These are phyloP conservation scores for Chymomyza costata DNA, from an alignment of 1,140 invertebrate genomes.

Conservation along the genomic window DNA sequence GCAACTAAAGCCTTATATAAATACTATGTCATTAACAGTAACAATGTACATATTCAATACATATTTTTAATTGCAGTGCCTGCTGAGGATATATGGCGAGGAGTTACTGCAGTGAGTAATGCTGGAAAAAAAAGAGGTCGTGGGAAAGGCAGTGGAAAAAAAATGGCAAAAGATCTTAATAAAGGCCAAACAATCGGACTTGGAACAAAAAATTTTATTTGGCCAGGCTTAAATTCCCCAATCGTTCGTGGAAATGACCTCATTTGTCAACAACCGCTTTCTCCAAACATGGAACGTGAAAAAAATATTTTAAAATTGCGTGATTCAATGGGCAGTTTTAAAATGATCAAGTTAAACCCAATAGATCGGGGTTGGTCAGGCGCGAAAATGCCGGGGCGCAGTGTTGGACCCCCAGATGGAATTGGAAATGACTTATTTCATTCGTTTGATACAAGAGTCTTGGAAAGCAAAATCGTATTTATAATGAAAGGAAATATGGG, in stretches of 20 bases:
- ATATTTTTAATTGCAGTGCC: slow-evolving; percentile 78
- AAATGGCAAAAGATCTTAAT: slow-evolving; percentile 89
- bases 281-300: slow-evolving; percentile 83
- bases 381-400: slow-evolving; percentile 86
- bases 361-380: slow-evolving; percentile 94
- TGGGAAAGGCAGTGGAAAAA: slow-evolving; percentile 86
- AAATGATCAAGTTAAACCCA: slow-evolving; percentile 81
- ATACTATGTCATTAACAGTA: not conserved
- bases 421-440: slow-evolving; percentile 88
- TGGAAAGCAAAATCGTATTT: slow-evolving; percentile 88
- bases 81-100: slow-evolving; percentile 93
- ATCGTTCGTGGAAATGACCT: slow-evolving; percentile 87
- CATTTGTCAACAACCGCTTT: slow-evolving; percentile 81
- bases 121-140: slow-evolving; percentile 95
- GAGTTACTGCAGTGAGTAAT: slow-evolving; percentile 95
- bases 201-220: slow-evolving; percentile 89
- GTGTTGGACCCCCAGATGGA: slow-evolving; percentile 90
- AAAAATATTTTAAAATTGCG: slow-evolving; percentile 83
- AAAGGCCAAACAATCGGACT: slow-evolving; percentile 91
- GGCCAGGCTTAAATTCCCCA: slow-evolving; percentile 93
- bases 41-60: not conserved
- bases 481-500: slow-evolving; percentile 93
- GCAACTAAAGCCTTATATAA: no score
- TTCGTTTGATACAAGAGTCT: slow-evolving; percentile 90
- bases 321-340: slow-evolving; percentile 82